A percentile compares a stretch with the other conserved stretches of the same genome.
These are phyloP conservation scores for Papilio demoleus DNA, from an alignment of 2,888 invertebrate genomes.

Conservation along the genomic window DNA sequence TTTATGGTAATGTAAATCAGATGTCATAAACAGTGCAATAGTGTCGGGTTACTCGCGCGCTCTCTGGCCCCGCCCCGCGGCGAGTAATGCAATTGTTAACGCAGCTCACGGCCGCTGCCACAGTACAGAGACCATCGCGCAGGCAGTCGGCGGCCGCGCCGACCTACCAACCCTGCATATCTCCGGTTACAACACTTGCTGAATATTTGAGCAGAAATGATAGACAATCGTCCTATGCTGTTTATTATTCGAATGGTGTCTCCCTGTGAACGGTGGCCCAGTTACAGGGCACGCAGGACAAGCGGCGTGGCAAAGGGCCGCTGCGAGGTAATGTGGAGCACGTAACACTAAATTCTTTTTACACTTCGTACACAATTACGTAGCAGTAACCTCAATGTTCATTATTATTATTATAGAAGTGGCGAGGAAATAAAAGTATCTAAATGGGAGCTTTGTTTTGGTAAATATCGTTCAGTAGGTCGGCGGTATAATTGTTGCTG, in stretches of 20 bases:
- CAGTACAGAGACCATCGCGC: neutral
- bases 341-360: too few species aligned
- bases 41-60: neutral
- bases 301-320: neutral
- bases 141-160: neutral
- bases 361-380: too few species aligned
- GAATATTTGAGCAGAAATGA: neutral
- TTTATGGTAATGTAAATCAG: too few species aligned
- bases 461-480: neutral
- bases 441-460: neutral
- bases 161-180: neutral
- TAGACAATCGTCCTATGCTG: neutral
- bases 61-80: neutral
- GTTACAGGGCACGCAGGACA: conserved; percentile 13
- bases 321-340: too few species aligned
- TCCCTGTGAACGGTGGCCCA: neutral
- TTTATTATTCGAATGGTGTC: conserved; percentile 18
- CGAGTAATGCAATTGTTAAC: conserved; percentile 1
- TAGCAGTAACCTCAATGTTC: too few species aligned
- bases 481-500: neutral
- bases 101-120: conserved; percentile 20
- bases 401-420: neutral
- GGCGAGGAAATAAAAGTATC: neutral
- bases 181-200: neutral
- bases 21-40: neutral